Percentiles rank a stretch among this genome's conserved stretches.
Evolutionary conservation across 2,113 vertebrate species (phyloP).

Genomic region (Penelope pileata): DNA sequence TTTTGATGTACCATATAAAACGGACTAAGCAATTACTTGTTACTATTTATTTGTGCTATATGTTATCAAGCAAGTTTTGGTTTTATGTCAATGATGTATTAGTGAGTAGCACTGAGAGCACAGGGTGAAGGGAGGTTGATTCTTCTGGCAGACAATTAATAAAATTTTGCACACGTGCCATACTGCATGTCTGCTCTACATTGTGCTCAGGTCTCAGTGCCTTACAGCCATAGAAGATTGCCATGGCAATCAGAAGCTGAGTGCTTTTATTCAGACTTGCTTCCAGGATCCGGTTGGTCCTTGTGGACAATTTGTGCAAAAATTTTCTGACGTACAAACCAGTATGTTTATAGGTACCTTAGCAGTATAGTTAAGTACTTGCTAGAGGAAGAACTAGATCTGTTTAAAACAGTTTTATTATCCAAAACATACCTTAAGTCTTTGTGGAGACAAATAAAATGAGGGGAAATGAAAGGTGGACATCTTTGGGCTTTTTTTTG

Average conservation of each 20-base stretch:
- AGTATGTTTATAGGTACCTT: not conserved
- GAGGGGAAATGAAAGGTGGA: not conserved
- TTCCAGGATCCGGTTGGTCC: not conserved
- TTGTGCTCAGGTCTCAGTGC: not conserved
- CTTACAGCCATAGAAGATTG: not conserved
- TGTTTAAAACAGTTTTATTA: not conserved
- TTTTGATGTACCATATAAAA: not conserved
- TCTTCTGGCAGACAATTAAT: not conserved
- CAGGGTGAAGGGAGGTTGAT: not conserved
- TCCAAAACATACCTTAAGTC: not conserved
- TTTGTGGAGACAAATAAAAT: not conserved
- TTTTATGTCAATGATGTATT: not conserved
- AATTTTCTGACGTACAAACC: not conserved
- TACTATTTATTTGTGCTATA: not conserved
- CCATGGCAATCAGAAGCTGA: not conserved
- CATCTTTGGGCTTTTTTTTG: not conserved
- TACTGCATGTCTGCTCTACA: rapidly evolving
- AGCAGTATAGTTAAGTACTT: not conserved
- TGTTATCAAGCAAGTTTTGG: not conserved
- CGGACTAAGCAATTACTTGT: not conserved
- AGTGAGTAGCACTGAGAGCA: not conserved
- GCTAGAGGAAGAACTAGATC: not conserved
- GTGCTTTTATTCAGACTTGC: not conserved
- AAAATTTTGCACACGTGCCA: not conserved
- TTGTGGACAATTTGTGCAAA: not conserved